A percentile compares a stretch with the other conserved stretches of the same genome.
phyloP scores from a whole-genome alignment of 2,888 invertebrate species.

The Nasonovia ribisnigri region DNA sequence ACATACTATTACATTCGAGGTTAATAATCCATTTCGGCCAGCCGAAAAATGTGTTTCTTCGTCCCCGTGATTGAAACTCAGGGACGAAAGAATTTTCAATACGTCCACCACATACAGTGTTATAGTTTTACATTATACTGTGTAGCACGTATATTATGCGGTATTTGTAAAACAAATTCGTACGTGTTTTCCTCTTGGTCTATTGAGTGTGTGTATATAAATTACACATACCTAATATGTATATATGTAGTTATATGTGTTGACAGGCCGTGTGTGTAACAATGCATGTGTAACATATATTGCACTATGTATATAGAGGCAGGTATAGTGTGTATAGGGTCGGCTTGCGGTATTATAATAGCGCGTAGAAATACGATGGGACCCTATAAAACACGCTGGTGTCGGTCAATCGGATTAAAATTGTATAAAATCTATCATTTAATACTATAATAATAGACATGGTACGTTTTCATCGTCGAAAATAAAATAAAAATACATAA shows the following conservation, averaged over 20 bases:
- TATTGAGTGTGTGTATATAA: background rate
- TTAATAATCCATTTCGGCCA: background rate
- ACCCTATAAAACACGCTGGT: background rate
- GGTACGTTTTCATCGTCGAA: background rate
- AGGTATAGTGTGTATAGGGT: background rate
- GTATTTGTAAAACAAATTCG: background rate
- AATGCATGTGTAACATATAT: background rate
- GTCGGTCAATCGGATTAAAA: conserved; percentile 2
- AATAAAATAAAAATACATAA: background rate
- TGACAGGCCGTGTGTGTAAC: background rate
- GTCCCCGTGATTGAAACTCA: background rate
- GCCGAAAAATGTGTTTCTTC: background rate
- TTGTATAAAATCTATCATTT: background rate
- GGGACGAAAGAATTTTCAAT: background rate
- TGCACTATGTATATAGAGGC: background rate
- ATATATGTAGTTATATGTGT: background rate
- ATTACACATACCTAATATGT: background rate
- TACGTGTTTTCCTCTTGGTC: background rate
- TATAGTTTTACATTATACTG: background rate
- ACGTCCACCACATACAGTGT: background rate
- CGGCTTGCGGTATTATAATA: background rate
- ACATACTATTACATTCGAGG: background rate
- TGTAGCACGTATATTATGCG: background rate
- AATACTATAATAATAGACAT: background rate
- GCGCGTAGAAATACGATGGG: background rate